phyloP scores from a whole-genome alignment of 2,888 invertebrate genomes.

The Caenorhabditis sp. region DNA sequence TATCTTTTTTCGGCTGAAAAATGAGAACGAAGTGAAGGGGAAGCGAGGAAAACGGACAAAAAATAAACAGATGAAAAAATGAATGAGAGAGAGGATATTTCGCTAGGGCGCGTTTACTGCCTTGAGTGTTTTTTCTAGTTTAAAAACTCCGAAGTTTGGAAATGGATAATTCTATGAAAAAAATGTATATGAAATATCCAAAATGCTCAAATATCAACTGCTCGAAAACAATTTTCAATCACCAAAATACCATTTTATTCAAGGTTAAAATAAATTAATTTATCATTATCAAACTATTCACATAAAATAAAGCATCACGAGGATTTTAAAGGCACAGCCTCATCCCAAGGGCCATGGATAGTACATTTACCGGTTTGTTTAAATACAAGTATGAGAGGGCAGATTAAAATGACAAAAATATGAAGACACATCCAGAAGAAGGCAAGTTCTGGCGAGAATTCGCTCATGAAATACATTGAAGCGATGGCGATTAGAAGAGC shows the following conservation, averaged over 20 bases:
- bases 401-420: conserved; percentile 72
- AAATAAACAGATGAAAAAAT: background rate
- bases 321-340: conserved; percentile 76
- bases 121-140: no score
- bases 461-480: conserved; percentile 24
- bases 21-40: background rate
- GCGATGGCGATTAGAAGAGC: conserved; percentile 64
- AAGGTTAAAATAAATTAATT: no score
- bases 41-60: background rate
- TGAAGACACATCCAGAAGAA: conserved; percentile 37
- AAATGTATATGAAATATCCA: no score
- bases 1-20: no score
- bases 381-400: conserved; percentile 72
- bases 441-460: conserved; percentile 31
- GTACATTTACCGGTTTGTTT: conserved; percentile 77
- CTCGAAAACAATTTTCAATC: no score
- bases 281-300: conserved; percentile 4
- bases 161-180: no score
- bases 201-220: no score
- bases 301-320: background rate
- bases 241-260: no score
- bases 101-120: background rate
- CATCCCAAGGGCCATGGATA: conserved; percentile 97
- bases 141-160: no score
- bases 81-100: background rate